Percentiles rank a stretch among this genome's conserved stretches.
Evolutionary conservation across 2,888 invertebrate species (phyloP).

Genomic region (Acheta domesticus): DNA sequence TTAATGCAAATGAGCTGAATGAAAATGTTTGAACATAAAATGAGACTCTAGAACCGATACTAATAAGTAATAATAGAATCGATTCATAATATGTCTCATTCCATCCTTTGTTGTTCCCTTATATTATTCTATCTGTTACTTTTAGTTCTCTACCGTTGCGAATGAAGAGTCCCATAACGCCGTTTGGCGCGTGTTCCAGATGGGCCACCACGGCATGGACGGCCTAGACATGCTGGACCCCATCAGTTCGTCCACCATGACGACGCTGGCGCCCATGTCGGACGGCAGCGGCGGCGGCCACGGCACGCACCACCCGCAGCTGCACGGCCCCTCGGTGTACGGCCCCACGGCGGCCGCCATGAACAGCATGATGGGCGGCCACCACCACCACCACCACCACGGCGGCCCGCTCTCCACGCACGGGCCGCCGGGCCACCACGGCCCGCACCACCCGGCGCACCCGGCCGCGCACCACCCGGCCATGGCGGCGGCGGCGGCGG

Average conservation of each 20-base stretch:
- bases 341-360: slow-evolving; percentile 48
- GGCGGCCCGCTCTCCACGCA: slow-evolving; percentile 51
- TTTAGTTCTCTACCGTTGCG: too few relatives aligned
- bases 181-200: slow-evolving; percentile 58
- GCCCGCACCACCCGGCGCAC: slow-evolving; percentile 57
- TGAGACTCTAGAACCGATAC: too few relatives aligned
- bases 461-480: slow-evolving; percentile 71
- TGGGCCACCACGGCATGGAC: slow-evolving; percentile 84
- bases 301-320: slow-evolving; percentile 64
- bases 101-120: too few relatives aligned
- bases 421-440: slow-evolving; percentile 64
- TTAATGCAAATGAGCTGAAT: too few relatives aligned
- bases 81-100: too few relatives aligned
- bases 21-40: too few relatives aligned
- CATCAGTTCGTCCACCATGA: slow-evolving; percentile 79
- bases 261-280: slow-evolving; percentile 86
- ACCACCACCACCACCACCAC: slow-evolving; percentile 53
- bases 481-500: slow-evolving; percentile 64
- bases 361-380: slow-evolving; percentile 54
- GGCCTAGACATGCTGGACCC: slow-evolving; percentile 90
- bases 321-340: slow-evolving; percentile 64
- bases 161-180: too few relatives aligned
- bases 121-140: too few relatives aligned
- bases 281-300: slow-evolving; percentile 56
- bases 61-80: too few relatives aligned